Conservation (phyloP, 2,797 vertebrate genomes). For the Phataginus tricuspis region DNA sequence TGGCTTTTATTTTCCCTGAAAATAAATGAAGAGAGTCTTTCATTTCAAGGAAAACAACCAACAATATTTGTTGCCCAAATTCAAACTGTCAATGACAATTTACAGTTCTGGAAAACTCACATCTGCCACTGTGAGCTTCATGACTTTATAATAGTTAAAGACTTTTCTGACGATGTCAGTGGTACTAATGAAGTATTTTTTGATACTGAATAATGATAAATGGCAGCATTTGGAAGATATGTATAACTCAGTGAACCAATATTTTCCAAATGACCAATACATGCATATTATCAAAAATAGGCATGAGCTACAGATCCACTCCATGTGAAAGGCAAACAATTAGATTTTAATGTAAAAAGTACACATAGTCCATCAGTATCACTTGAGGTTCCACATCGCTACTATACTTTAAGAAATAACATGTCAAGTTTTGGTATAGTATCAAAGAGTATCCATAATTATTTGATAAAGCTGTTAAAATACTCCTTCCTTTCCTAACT, state of each 20-base stretch:
- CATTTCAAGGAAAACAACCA: neutral
- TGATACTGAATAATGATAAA: neutral
- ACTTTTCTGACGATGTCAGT: neutral
- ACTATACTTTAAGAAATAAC: neutral
- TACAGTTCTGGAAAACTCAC: neutral
- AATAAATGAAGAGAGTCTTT: neutral
- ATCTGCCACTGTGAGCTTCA: neutral
- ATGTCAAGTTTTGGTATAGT: neutral
- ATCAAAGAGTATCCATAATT: neutral
- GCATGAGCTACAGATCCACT: neutral
- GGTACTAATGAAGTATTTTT: conserved; percentile 1
- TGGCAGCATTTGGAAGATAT: neutral
- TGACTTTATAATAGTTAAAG: neutral
- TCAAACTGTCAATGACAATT: neutral
- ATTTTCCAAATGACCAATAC: conserved; percentile 1
- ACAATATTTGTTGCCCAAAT: neutral
- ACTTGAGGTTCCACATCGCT: neutral
- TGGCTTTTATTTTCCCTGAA: neutral
- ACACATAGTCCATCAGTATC: neutral
- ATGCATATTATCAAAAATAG: neutral
- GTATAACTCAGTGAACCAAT: neutral
- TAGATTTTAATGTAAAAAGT: neutral
- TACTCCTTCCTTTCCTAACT: neutral
- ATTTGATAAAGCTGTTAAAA: conserved; percentile 17
- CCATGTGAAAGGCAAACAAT: neutral